These are phyloP conservation scores for Myotis yumanensis DNA, from an alignment of 2,113 vertebrate genomes.

Conservation along the genomic window DNA sequence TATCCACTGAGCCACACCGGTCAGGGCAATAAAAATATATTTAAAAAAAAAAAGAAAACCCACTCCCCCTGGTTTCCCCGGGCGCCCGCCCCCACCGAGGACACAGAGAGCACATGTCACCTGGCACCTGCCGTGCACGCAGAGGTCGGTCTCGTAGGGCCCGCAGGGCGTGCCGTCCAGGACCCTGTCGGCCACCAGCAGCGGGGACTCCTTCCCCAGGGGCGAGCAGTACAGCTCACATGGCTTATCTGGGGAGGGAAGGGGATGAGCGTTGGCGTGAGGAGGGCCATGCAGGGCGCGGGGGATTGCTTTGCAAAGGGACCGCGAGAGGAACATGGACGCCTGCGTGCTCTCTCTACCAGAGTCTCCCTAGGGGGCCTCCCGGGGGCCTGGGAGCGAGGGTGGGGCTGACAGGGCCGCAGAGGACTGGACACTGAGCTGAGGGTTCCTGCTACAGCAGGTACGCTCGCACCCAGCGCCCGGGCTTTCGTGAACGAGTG, in stretches of 20 bases:
- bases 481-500: background rate
- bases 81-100: background rate
- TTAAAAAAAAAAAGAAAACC: background rate
- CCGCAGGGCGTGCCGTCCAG: conserved; percentile 97
- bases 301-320: background rate
- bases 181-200: conserved; percentile 92
- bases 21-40: too few relatives aligned
- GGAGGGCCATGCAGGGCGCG: background rate
- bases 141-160: conserved; percentile 95
- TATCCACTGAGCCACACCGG: too few relatives aligned
- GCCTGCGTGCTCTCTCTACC: background rate
- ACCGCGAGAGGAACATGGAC: background rate
- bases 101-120: conserved; percentile 80
- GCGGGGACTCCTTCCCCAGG: conserved; percentile 88
- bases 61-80: accelerated
- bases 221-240: conserved; percentile 95
- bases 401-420: background rate
- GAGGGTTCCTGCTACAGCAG: background rate
- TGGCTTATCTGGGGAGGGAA: conserved; percentile 89
- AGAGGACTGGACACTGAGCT: background rate
- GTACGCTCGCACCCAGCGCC: background rate
- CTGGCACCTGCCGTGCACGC: conserved; percentile 96
- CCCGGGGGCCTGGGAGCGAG: background rate
- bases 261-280: background rate
- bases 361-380: background rate